Evolutionary conservation across 2,113 vertebrate genomes (phyloP), one percentile per base, ranked within the genome.

Genomic region (Cyphomyrus plagiostoma): DNA sequence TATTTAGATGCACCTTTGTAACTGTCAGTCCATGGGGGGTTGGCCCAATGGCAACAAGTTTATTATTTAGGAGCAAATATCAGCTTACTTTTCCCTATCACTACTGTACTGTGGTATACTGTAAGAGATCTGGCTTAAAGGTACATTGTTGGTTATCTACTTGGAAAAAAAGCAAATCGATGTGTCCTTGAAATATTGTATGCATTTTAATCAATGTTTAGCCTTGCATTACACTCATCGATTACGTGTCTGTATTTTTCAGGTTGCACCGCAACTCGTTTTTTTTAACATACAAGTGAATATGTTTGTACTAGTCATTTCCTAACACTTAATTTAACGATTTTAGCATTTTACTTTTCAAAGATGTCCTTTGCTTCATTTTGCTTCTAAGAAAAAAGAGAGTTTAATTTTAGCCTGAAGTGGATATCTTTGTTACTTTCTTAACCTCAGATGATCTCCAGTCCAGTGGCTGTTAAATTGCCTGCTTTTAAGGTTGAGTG

Each of bases 361-460:
- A 58, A 80, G 35, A 62, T 52, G 23, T 8, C 49, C 86, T 50
- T 62, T 30, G 42, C 62, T 56, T 23, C 30, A 58, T 82, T 88
- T 90, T 83, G 49, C 50, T 83, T 82, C 86, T 42, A 19, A 88
- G 49, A 48, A 53, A 66, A 87, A 80, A 15, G 1, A 56, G 39
- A 52, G 48, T 48, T 70, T n/a, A 90, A 88, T 80, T 88, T 42
- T 15, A 88, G 70, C 86, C 89, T 83, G 86, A 80, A 77, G 86
- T 58, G 17, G 49, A 19, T 53, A 80, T 90, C 89, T 58, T 90
- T 88, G 62, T 90, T 86, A 88, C 52, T 80, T 82, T 88, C 85
- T 82, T 35, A 88, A 90, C 39, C 39, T 82, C 86, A 90, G 86
- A 88, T 88, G 88, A 90, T 90, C 86, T 90, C 70, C 49, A 90